Conservation (phyloP, 2,888 invertebrate genomes). For the Netelia inedita region DNA sequence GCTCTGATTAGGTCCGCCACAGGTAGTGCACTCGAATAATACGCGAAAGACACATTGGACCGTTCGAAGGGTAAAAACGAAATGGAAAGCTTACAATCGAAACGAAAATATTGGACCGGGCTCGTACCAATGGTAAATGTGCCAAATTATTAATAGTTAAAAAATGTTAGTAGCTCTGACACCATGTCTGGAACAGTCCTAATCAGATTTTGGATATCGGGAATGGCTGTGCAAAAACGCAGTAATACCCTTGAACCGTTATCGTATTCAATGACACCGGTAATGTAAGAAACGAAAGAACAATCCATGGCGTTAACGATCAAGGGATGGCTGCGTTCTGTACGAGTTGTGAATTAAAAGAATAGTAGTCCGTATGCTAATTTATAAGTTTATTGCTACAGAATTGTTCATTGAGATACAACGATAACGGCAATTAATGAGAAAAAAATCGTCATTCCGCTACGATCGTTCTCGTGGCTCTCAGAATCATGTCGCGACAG, state of each 20-base stretch:
- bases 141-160: conserved; percentile 41
- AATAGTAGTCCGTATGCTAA: conserved; percentile 81
- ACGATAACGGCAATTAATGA: conserved; percentile 78
- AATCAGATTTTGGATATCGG: conserved; percentile 84
- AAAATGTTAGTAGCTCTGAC: conserved; percentile 74
- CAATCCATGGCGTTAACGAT: conserved; percentile 30
- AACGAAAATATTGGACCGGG: conserved; percentile 58
- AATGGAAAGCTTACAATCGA: conserved; percentile 51
- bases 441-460: conserved; percentile 75
- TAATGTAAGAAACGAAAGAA: not conserved
- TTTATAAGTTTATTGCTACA: conserved; percentile 84
- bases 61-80: conserved; percentile 25
- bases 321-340: conserved; percentile 81
- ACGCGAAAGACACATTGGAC: conserved; percentile 51
- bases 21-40: conserved; percentile 75
- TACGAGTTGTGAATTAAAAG: conserved; percentile 76
- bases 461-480: conserved; percentile 72
- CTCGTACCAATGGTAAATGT: conserved; percentile 40
- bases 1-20: conserved; percentile 84
- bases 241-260: conserved; percentile 75
- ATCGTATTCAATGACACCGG: not conserved
- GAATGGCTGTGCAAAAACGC: conserved; percentile 79
- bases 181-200: conserved; percentile 85
- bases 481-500: conserved; percentile 47
- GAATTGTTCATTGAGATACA: conserved; percentile 82